Conservation (phyloP, 2,113 vertebrate genomes). For the Serinus canaria region DNA sequence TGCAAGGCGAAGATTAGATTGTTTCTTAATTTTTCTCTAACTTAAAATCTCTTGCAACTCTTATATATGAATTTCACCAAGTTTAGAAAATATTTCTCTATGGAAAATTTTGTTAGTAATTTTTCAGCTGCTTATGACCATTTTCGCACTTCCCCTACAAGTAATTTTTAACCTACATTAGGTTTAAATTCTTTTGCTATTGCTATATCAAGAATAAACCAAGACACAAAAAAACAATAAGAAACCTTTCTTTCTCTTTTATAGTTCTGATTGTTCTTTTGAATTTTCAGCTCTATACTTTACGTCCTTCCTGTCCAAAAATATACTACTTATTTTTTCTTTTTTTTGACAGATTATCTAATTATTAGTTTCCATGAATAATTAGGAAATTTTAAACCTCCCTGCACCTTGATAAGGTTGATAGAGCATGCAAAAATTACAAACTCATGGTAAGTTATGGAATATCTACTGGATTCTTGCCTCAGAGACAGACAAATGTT, state of each 20-base stretch:
- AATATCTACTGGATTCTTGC: background rate
- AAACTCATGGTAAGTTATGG: background rate
- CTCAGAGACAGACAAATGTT: background rate
- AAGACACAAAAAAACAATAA: background rate
- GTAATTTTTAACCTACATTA: background rate
- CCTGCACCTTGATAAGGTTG: rapidly evolving
- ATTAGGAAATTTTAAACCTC: background rate
- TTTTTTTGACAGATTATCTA: background rate
- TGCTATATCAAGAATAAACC: background rate
- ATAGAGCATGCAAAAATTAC: background rate
- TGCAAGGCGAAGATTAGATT: background rate
- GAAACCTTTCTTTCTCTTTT: background rate
- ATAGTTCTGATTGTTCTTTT: background rate
- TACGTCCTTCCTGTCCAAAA: background rate
- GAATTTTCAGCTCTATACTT: background rate
- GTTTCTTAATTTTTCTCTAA: background rate
- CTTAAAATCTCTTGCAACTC: background rate
- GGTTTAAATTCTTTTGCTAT: background rate
- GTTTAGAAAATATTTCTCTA: background rate
- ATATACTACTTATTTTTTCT: background rate
- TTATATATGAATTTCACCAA: background rate
- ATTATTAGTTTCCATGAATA: background rate
- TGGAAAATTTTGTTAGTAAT: background rate
- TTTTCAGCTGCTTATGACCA: background rate
- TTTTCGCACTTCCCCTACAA: background rate